A percentile compares a stretch with the other conserved stretches of the same genome.
Evolutionary conservation across 2,113 vertebrate genomes (phyloP).

Genomic region (Nesospiza acunhae): DNA sequence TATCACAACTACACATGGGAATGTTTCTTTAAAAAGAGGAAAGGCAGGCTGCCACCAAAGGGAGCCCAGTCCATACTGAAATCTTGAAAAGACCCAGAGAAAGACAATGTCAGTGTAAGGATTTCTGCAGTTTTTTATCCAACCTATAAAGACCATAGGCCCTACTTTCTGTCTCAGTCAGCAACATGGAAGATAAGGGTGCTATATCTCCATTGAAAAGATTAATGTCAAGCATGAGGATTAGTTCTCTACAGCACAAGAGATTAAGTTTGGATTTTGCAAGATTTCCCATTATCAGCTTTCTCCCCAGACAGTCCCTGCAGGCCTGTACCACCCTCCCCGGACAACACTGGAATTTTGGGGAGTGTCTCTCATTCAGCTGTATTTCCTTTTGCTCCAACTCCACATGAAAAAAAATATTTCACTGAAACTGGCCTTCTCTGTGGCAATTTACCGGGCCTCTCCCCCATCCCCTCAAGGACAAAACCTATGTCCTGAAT

Average conservation of each 20-base stretch:
- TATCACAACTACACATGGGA: neutral
- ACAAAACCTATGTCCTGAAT: neutral
- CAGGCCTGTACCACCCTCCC: neutral
- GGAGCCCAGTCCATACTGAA: neutral
- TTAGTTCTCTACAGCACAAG: conserved; percentile 39
- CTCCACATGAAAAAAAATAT: neutral
- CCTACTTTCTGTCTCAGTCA: conserved; percentile 49
- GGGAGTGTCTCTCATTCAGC: neutral
- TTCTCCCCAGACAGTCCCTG: neutral
- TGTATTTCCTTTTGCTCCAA: neutral
- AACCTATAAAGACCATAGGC: neutral
- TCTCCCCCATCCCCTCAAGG: neutral
- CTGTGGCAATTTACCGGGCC: neutral
- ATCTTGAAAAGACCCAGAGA: neutral
- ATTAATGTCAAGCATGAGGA: conserved; percentile 48
- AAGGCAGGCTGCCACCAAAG: neutral
- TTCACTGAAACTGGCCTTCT: neutral
- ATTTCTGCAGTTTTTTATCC: neutral
- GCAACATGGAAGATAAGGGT: conserved; percentile 27
- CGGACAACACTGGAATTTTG: neutral
- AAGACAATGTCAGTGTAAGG: neutral
- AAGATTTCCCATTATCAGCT: conserved; percentile 36
- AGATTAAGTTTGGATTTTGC: conserved; percentile 50
- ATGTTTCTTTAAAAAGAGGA: neutral
- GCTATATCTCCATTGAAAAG: conserved; percentile 44